phyloP scores from a whole-genome alignment of 2,888 invertebrate species.

The Rhynchonema sp. region DNA sequence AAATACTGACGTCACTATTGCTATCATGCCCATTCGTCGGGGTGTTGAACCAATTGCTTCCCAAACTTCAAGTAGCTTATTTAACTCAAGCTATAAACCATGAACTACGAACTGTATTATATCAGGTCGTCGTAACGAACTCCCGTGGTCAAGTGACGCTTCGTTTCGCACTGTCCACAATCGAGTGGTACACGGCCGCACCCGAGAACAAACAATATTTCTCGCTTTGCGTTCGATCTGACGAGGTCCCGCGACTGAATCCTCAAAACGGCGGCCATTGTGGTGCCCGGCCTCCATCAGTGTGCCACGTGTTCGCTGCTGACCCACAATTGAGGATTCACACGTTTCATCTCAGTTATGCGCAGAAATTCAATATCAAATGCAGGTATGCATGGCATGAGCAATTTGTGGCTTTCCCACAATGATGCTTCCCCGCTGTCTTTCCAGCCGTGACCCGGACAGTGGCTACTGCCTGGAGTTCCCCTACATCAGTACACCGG shows the following conservation, averaged over 20 bases:
- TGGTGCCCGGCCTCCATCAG: slow-evolving; percentile 27
- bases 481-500: neutral
- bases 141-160: slow-evolving; percentile 58
- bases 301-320: slow-evolving; percentile 77
- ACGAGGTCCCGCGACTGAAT: slow-evolving; percentile 9
- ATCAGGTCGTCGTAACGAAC: slow-evolving; percentile 46
- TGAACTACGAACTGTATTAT: too few species aligned
- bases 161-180: slow-evolving; percentile 61
- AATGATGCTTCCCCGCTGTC: too few species aligned
- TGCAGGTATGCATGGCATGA: slow-evolving; percentile 40
- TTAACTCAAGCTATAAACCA: too few species aligned
- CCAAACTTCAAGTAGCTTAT: too few species aligned
- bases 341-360: slow-evolving; percentile 53
- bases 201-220: slow-evolving; percentile 78
- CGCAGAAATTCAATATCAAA: slow-evolving; percentile 60
- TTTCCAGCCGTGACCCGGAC: neutral
- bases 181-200: slow-evolving; percentile 70
- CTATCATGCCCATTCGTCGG: too few species aligned
- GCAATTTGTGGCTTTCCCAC: too few species aligned
- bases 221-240: slow-evolving; percentile 28
- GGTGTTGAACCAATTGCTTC: too few species aligned
- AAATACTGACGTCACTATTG: too few species aligned
- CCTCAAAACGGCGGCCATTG: neutral
- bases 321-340: slow-evolving; percentile 69
- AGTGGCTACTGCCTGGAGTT: neutral